Percentiles rank a stretch among this genome's conserved stretches.
phyloP scores from a whole-genome alignment of 2,797 vertebrate species.

The Molothrus ater region DNA sequence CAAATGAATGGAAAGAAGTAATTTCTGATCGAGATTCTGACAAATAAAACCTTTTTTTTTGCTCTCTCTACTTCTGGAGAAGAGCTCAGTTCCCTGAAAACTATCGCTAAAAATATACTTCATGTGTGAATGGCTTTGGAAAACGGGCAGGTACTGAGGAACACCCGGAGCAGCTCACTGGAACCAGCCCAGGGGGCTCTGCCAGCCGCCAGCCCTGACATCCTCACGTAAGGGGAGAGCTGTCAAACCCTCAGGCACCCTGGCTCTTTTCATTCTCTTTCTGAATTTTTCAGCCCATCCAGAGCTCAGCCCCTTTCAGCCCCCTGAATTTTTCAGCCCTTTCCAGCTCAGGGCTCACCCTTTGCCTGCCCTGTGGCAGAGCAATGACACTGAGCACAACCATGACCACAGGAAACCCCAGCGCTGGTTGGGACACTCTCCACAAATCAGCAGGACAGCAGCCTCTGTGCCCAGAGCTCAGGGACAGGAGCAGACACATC shows the following conservation, averaged over 20 bases:
- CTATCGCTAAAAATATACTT: slow-evolving; percentile 8
- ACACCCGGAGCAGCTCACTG: not conserved
- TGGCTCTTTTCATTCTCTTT: not conserved
- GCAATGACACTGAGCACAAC: not conserved
- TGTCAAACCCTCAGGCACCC: not conserved
- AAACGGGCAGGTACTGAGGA: slow-evolving; percentile 37
- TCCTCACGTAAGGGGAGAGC: not conserved
- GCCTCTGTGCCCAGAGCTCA: not conserved
- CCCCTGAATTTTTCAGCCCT: not conserved
- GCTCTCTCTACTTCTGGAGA: not conserved
- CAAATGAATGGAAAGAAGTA: not conserved
- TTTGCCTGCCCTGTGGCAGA: not conserved
- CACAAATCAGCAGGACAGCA: not conserved
- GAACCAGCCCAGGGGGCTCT: not conserved
- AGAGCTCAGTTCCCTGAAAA: slow-evolving; percentile 3
- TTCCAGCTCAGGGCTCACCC: not conserved
- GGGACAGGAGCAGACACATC: not conserved
- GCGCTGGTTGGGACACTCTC: not conserved
- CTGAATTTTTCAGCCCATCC: not conserved
- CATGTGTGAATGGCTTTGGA: not conserved
- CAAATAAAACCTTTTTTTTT: not conserved
- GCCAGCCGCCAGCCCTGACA: not conserved
- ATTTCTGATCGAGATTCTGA: not conserved
- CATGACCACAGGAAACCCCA: rapidly evolving
- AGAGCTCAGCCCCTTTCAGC: not conserved